Base-by-base conservation (phyloP, 2,888 invertebrate genomes). In the Lucinisca nassula region DNA sequence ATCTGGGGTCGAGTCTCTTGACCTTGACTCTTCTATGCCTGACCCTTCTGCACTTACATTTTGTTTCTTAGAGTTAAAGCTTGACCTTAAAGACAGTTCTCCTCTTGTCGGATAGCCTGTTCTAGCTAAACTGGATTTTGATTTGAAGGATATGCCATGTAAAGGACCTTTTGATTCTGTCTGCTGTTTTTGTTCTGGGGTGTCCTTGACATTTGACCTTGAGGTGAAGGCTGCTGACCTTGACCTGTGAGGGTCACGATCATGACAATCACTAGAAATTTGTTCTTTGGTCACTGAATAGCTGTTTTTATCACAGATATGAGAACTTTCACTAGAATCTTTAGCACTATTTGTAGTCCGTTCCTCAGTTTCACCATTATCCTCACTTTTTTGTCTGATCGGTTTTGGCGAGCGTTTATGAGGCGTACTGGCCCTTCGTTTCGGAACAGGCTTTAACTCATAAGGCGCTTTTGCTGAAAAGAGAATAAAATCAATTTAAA, bases 381-480 rank as follows among this genome's bases (percentile, higher is more conserved):
- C 21, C 21, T 30, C 27, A 4, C 21, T 21, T 61, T 61, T 61
- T 17, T 61, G 61, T 61, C 30, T 61, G 2, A 21, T 4, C 10
- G 24, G 61, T 30, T 61, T 61, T 30, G 93, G 93, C 12, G 86
- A 91, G 27, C 93, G 85, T 74, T 88, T 91, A 10, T 55, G 61
- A 8, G 70, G 82, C 40, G 93, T 92, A 45, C 91, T 81, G 21
- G 90, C 92, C 80, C 95, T 84, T 40, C 91, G 79, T 88, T 95
- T 94, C 37, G 92, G 94, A 61, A 94, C 82, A 84, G 93, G 94
- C 49, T 86, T 88, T 61, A 95, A 91, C 55, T 89, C 87, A 49
- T 87, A 89, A n/a, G 93, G 92, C 61, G 93, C 92, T 79, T 88
- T 92, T 45, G 92, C 94, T 94, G 93, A 49, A 93, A 90, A 21